phyloP scores from a whole-genome alignment of 2,888 invertebrate genomes.

The Helicoverpa assulta region DNA sequence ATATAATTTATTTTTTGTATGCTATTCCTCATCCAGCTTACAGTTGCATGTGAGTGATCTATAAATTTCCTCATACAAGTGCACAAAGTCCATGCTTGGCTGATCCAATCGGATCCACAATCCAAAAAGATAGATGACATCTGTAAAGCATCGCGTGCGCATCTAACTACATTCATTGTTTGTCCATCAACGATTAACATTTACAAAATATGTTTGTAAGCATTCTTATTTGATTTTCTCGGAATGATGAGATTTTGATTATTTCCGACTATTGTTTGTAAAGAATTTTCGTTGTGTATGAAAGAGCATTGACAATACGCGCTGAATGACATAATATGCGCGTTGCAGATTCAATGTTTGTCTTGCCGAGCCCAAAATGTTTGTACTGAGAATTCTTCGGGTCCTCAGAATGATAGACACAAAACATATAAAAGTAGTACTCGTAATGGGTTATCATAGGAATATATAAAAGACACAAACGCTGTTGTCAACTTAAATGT shows the following conservation, averaged over 20 bases:
- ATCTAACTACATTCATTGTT: constrained; percentile 12
- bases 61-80: not conserved
- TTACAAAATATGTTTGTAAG: constrained; percentile 43
- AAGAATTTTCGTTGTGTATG: constrained; percentile 51
- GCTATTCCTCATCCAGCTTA: not conserved
- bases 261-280: constrained; percentile 57
- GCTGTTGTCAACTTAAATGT: too few species aligned
- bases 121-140: constrained; percentile 79
- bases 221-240: constrained; percentile 55
- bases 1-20: not conserved
- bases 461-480: too few species aligned
- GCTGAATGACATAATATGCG: constrained; percentile 28
- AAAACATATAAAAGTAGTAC: too few species aligned
- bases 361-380: too few species aligned
- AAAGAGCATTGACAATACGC: constrained; percentile 47
- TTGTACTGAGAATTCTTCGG: too few species aligned
- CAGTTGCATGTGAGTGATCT: not conserved
- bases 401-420: too few species aligned
- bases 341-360: constrained; percentile 11
- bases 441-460: too few species aligned
- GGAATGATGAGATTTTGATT: constrained; percentile 60
- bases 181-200: constrained; percentile 23
- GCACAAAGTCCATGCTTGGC: constrained; percentile 67
- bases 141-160: constrained; percentile 68
- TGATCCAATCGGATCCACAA: not conserved